Evolutionary conservation across 2,797 vertebrate species (phyloP), one percentile per base, ranked within the genome.

Genomic region (Sphenopsis melanotis): DNA sequence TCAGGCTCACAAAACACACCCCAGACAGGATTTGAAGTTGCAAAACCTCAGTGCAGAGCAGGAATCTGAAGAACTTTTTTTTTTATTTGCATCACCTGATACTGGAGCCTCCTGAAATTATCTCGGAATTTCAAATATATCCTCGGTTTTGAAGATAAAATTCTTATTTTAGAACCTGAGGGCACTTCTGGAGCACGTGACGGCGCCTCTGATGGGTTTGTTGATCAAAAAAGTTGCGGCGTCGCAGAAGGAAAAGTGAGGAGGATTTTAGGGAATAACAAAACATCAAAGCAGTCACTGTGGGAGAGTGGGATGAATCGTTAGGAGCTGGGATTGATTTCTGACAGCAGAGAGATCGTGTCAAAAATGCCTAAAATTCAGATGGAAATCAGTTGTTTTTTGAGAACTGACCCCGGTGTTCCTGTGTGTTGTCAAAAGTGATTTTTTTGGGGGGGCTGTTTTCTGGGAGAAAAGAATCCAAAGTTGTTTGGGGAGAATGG

Each of bases 341-440:
- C 64, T 61, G 41, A 10, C 64, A 61, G 39, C 3, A 1, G 55
- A 34, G 39, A 47, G 55, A 60, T 53, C 4, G 0, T 41, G 64
- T 55, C 47, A 47, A 61, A 86, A 77, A 69, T 47, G 9, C 56
- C 55, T 12, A 1, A 69, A 86, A 61, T 47, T 69, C 34, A 10
- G 9, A 30, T 41, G n/a, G 83, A 39, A 1, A 8, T 30, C 0
- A 0, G 13, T 4, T 34, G 16, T 8, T 69, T 77, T 30, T 34
- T 32, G 10, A 16, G 63, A 21, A 11, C 7, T 1, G 1, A 23
- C 12, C 61, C 12, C 0, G 0, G 11, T 30, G 29, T 12, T 66
- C 22, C 7, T 0, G 0, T 20, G 27, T n/a, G 53, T 46, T 15
- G 9, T 24, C 15, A 15, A 14, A 52, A 17, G 5, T 39, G 16